Evolutionary conservation across 2,888 invertebrate species (phyloP).

Genomic region (Suillia variegata): DNA sequence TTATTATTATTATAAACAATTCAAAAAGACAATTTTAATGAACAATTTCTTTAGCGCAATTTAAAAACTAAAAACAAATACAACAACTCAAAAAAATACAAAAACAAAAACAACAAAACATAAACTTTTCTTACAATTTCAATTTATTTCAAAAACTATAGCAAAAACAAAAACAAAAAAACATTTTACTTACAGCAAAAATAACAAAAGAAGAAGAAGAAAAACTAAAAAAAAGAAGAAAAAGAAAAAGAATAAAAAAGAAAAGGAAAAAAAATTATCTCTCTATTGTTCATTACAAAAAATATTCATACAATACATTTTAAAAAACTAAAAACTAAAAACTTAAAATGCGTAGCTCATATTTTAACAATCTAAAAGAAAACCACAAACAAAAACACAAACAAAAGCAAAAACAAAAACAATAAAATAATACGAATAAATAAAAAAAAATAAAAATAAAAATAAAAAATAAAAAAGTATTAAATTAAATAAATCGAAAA

Average conservation of each 20-base stretch:
- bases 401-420: too few species aligned
- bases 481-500: slow-evolving; percentile 14
- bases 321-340: background rate
- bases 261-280: background rate
- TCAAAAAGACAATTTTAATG: slow-evolving; percentile 35
- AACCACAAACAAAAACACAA: background rate
- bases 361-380: slow-evolving; percentile 2
- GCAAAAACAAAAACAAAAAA: too few species aligned
- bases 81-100: slow-evolving; percentile 4
- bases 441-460: slow-evolving; percentile 23
- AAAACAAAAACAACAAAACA: too few species aligned
- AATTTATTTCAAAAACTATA: too few species aligned
- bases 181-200: background rate
- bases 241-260: background rate
- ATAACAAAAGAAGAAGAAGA: background rate
- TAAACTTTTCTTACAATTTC: too few species aligned
- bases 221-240: background rate
- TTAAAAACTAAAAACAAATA: slow-evolving; percentile 16
- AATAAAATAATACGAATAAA: too few species aligned
- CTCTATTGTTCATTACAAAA: background rate
- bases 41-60: slow-evolving; percentile 33
- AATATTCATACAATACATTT: background rate
- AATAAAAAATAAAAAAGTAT: slow-evolving; percentile 18
- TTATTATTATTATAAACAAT: background rate
- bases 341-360: slow-evolving; percentile 1